Evolutionary conservation across 1,140 invertebrate genomes (phyloP).

Genomic region (Goniozus legneri): DNA sequence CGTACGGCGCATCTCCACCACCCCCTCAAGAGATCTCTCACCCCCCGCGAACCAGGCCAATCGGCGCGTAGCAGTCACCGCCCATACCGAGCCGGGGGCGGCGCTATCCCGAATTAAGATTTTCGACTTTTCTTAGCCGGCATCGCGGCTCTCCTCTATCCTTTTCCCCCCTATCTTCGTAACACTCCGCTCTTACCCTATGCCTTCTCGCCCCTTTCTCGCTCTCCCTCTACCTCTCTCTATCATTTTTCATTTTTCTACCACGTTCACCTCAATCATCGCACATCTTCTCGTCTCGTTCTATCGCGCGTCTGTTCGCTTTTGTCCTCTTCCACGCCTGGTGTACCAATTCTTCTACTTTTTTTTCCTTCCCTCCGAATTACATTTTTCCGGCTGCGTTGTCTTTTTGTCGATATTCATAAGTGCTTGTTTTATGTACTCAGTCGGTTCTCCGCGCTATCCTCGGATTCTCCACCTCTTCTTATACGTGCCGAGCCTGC

Average conservation of each 20-base stretch:
- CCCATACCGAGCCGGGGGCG: conserved; percentile 38
- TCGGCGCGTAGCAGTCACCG: conserved; percentile 39
- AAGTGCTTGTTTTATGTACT: too few relatives aligned
- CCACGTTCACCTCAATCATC: background rate
- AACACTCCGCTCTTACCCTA: background rate
- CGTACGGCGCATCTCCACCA: conserved; percentile 37
- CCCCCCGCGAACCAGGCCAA: conserved; percentile 38
- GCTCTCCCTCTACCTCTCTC: background rate
- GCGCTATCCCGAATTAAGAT: conserved; percentile 50
- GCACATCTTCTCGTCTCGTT: background rate
- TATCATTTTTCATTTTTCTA: background rate
- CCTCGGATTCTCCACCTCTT: too few relatives aligned
- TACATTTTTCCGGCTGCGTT: too few relatives aligned
- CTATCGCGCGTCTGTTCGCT: too few relatives aligned
- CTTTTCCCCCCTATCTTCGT: conserved; percentile 9
- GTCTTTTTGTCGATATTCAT: too few relatives aligned
- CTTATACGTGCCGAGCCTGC: too few relatives aligned
- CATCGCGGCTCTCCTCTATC: conserved; percentile 15
- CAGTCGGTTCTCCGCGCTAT: too few relatives aligned
- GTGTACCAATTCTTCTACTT: too few relatives aligned
- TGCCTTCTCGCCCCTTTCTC: conserved; percentile 1
- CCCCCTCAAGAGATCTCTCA: conserved; percentile 33
- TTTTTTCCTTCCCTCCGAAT: too few relatives aligned
- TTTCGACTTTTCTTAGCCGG: conserved; percentile 45
- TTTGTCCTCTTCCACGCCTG: too few relatives aligned